phyloP scores from a whole-genome alignment of 2,888 invertebrate genomes.

The Amorpha juglandis region DNA sequence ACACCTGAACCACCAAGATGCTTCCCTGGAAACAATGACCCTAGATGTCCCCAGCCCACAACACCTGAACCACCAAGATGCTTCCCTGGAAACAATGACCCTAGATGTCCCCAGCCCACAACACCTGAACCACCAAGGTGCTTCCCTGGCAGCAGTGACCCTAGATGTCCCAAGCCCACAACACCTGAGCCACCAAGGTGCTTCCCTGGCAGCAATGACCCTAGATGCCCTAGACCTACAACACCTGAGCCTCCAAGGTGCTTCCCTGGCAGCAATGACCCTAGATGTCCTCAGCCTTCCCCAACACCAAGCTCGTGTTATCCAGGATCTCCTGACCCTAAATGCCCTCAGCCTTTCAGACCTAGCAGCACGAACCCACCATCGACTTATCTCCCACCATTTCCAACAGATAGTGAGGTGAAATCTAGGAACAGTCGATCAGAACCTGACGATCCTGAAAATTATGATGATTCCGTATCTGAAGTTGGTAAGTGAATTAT shows the following conservation, averaged over 20 bases:
- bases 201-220: conserved; percentile 49
- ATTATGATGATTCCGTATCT: conserved; percentile 59
- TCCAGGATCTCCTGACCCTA: conserved; percentile 33
- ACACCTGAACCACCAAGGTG: conserved; percentile 40
- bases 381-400: conserved; percentile 77
- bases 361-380: conserved; percentile 73
- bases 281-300: conserved; percentile 41
- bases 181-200: conserved; percentile 41
- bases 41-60: conserved; percentile 48
- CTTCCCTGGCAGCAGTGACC: conserved; percentile 48
- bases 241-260: conserved; percentile 41
- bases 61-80: conserved; percentile 40
- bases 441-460: conserved; percentile 55
- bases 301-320: no score
- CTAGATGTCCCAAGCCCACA: conserved; percentile 46
- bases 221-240: conserved; percentile 45
- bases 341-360: conserved; percentile 70
- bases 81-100: no score
- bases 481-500: conserved; percentile 58
- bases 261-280: conserved; percentile 46
- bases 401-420: conserved; percentile 71
- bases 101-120: conserved; percentile 42
- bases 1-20: conserved; percentile 47
- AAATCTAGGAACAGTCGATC: conserved; percentile 58
- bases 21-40: conserved; percentile 41